A percentile compares a stretch with the other conserved stretches of the same genome.
phyloP scores from a whole-genome alignment of 92 coral and sea anemone genomes.

The Zoanthus gigantus region DNA sequence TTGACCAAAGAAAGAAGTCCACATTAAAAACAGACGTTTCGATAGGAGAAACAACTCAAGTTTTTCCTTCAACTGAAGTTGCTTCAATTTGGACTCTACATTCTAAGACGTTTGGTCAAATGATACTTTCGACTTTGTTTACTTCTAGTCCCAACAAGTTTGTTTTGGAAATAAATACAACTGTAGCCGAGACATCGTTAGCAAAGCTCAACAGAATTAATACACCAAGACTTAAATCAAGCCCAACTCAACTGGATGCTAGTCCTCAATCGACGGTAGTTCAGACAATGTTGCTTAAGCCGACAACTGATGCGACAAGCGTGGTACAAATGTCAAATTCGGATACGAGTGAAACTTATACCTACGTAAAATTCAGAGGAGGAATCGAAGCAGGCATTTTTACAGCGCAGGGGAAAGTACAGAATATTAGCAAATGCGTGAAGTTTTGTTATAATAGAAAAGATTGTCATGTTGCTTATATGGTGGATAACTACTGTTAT shows the following conservation, averaged over 20 bases:
- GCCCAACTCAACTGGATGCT: conserved; percentile 26
- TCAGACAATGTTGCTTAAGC: not conserved
- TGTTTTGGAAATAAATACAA: not conserved
- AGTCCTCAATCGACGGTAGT: not conserved
- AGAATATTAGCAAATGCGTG: conserved; percentile 77
- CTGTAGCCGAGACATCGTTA: not conserved
- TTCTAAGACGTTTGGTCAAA: not conserved
- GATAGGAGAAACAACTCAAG: not conserved
- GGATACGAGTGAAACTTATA: conserved; percentile 68
- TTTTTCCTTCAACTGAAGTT: not conserved
- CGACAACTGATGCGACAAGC: not conserved
- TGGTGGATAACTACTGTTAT: conserved; percentile 80
- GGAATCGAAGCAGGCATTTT: conserved; percentile 82
- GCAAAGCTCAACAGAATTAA: not conserved
- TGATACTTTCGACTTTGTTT: not conserved
- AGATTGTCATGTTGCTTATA: conserved; percentile 85
- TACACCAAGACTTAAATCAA: conserved; percentile 30
- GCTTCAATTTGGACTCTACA: not conserved
- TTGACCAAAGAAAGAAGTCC: not conserved
- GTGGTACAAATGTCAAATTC: not conserved
- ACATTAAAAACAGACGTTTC: not conserved
- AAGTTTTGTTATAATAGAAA: conserved; percentile 64
- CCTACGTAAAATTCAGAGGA: conserved; percentile 77
- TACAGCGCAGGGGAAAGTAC: conserved; percentile 71
- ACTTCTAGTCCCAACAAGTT: not conserved